phyloP scores from a whole-genome alignment of 2,888 invertebrate genomes.

The Noctua fimbriata region DNA sequence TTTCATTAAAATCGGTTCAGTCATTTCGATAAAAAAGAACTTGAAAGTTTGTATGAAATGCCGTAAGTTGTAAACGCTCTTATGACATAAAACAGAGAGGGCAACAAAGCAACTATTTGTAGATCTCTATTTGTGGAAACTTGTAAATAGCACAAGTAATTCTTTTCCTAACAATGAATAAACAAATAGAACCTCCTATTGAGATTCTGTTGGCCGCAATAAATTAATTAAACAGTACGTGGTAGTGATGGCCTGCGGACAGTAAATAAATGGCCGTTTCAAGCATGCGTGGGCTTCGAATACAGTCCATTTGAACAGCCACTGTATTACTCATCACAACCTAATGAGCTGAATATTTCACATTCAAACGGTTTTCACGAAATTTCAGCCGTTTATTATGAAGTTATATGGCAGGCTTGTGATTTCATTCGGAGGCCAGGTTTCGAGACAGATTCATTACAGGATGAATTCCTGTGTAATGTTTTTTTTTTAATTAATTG shows the following conservation, averaged over 20 bases:
- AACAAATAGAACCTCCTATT: constrained; percentile 10
- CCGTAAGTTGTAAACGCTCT: too few relatives aligned
- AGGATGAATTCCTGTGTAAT: neutral
- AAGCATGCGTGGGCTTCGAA: neutral
- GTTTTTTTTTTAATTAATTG: neutral
- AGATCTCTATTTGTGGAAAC: neutral
- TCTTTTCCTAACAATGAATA: neutral
- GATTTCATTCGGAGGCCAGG: neutral
- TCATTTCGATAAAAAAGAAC: too few relatives aligned
- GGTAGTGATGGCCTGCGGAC: constrained; percentile 9
- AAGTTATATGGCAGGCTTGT: neutral
- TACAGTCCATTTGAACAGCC: constrained; percentile 18
- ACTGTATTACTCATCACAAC: constrained; percentile 4
- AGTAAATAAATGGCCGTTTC: constrained; percentile 21
- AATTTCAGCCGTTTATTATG: neutral
- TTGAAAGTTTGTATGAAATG: too few relatives aligned
- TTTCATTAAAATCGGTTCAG: too few relatives aligned
- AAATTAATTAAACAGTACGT: constrained; percentile 24
- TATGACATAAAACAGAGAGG: neutral
- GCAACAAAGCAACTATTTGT: neutral
- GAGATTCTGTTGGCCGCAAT: neutral
- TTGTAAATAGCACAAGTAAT: neutral
- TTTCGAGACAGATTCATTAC: neutral
- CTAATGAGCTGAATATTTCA: constrained; percentile 40
- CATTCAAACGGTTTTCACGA: constrained; percentile 12